Conservation (phyloP, 2,888 invertebrate species). For the Dendrolimus houi region DNA sequence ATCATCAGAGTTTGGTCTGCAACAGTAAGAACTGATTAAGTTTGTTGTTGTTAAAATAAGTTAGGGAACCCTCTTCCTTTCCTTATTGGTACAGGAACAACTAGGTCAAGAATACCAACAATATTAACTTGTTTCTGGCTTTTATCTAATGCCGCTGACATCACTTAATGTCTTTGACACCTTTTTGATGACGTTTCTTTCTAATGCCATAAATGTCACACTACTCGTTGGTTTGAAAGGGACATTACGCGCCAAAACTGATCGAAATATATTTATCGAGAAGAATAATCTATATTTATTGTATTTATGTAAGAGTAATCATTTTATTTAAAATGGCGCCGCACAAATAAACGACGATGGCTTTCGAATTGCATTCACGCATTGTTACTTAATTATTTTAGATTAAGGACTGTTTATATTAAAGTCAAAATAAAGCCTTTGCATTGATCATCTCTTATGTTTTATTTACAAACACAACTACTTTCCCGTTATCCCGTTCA, state of each 20-base stretch:
- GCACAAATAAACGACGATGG: conserved; percentile 35
- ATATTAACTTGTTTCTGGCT: too few relatives aligned
- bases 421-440: conserved; percentile 68
- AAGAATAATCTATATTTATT: conserved; percentile 22
- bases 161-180: conserved; percentile 15
- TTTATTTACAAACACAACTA: conserved; percentile 28
- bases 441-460: conserved; percentile 54
- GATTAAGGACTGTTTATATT: conserved; percentile 58
- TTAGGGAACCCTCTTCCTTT: background rate
- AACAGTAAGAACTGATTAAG: too few relatives aligned
- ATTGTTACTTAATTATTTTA: conserved; percentile 71
- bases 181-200: background rate
- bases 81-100: background rate
- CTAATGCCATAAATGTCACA: background rate
- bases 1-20: too few relatives aligned
- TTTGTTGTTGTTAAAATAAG: conserved; percentile 9
- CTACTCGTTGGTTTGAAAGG: background rate
- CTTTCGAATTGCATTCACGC: conserved; percentile 56
- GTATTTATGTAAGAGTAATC: conserved; percentile 31
- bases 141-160: too few relatives aligned
- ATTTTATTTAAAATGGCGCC: conserved; percentile 33
- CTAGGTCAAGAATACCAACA: too few relatives aligned
- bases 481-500: too few relatives aligned
- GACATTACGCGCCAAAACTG: conserved; percentile 4
- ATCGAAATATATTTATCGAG: conserved; percentile 13